Base-by-base conservation (phyloP, 2,888 invertebrate genomes). In the Phaonia tiefii region DNA sequence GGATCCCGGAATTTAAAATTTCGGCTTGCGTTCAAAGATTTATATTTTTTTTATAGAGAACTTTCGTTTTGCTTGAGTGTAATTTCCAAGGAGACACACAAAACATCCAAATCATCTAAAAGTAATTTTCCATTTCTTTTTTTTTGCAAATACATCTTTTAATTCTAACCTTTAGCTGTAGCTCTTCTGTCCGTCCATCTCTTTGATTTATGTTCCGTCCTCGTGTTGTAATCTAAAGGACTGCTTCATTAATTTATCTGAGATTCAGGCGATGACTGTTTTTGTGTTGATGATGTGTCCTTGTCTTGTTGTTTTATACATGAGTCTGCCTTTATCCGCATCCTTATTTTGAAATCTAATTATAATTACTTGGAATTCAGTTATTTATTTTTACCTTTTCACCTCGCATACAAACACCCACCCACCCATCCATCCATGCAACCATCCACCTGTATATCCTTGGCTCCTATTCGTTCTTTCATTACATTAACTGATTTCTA, bases 331-430 rank as follows among this genome's bases (percentile, higher is more conserved):
- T 11, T 66, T 58, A 56, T 22, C 31, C n/a, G 13, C 25, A 25
- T 25, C 31, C 31, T 31, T 8, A n/a, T 37, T 67, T 69, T 31
- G 8, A 54, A 63, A 69, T 69, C 63, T 65, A 74, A 70, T 74
- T 78, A 74, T 56, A 74, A 46, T 54, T 42, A 22, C 13, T 8
- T 25, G 44, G 60, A 78, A 73, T 51, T 69, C 58, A 58, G 46
- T n/a, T n/a, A 49, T 69, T 65, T 74, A 31, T 54, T 54, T 54
- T 44, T 39, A 22, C 42, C 39, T 51, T 20, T n/a, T 25, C 54
- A 31, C 31, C 8, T 51, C 44, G 1, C 10, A 8, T 15, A 11
- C 8, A 0, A 51, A 20, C 51, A 8, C 4, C 22, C 51, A 20
- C 22, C 8, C 22, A 5, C 31, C 8, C 31, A 5, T 31, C 8